These are phyloP conservation scores for Ascidia mentula DNA, from an alignment of 23 tunicate genomes.

Conservation along the genomic window DNA sequence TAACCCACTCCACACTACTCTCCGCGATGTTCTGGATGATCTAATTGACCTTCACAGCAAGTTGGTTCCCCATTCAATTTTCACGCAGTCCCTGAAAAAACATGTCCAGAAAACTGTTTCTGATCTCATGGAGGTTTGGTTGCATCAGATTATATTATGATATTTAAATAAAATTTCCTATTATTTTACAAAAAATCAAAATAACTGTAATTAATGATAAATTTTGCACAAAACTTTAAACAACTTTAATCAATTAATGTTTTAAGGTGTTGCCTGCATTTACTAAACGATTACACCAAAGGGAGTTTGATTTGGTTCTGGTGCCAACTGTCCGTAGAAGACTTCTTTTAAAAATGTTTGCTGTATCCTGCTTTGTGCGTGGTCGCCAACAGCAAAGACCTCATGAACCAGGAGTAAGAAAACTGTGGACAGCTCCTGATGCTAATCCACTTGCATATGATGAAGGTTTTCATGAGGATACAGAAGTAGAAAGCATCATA, in stretches of 20 bases:
- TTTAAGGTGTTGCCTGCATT: constrained; percentile 78
- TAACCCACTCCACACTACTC: constrained; percentile 70
- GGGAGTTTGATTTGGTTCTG: constrained; percentile 80
- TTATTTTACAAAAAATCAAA: too few relatives aligned
- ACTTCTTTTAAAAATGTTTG: constrained; percentile 79
- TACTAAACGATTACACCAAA: constrained; percentile 62
- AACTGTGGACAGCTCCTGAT: constrained; percentile 51
- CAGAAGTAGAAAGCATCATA: constrained; percentile 40
- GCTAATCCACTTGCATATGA: constrained; percentile 19
- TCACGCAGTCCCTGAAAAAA: constrained; percentile 65
- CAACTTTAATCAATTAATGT: background rate
- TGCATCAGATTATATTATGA: background rate
- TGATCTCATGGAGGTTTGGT: constrained; percentile 46
- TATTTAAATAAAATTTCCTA: too few relatives aligned
- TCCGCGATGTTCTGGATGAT: constrained; percentile 81
- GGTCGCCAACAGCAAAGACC: constrained; percentile 35
- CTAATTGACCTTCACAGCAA: constrained; percentile 67
- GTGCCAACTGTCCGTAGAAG: constrained; percentile 54
- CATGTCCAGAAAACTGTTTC: constrained; percentile 63
- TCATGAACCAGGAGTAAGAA: constrained; percentile 36
- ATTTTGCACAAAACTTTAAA: too few relatives aligned
- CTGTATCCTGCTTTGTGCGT: constrained; percentile 68
- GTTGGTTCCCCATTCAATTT: constrained; percentile 58
- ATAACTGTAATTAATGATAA: too few relatives aligned
- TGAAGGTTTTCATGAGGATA: constrained; percentile 86